A percentile compares a stretch with the other conserved stretches of the same genome.
Conservation (phyloP, 2,113 vertebrate species). For the Apeltes quadracus region DNA sequence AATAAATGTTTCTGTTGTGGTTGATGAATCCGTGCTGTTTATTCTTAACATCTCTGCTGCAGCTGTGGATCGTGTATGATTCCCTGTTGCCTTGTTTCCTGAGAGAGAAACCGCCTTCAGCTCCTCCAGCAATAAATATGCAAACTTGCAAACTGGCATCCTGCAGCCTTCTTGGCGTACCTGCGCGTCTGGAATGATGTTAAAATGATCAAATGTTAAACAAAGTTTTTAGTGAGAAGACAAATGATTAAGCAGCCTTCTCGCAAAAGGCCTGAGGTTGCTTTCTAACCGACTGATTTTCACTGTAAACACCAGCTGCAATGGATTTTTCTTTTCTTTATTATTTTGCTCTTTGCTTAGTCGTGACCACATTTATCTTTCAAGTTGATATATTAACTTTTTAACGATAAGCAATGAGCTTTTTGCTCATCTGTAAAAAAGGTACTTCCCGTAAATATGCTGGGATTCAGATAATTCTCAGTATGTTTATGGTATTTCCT, state of each 20-base stretch:
- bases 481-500: too few species aligned
- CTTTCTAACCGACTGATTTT: constrained; percentile 10
- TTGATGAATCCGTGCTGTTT: constrained; percentile 30
- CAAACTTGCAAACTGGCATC: constrained; percentile 38
- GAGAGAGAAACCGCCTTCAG: constrained; percentile 43
- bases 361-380: not conserved
- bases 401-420: not conserved
- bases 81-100: constrained; percentile 43
- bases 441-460: not conserved
- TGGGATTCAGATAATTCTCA: not conserved
- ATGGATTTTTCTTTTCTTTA: not conserved
- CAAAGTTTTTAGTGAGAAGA: constrained; percentile 5
- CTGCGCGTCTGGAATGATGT: constrained; percentile 19
- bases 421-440: not conserved
- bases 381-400: not conserved
- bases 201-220: constrained; percentile 6
- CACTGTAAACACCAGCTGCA: too few species aligned
- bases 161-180: constrained; percentile 29
- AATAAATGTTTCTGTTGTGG: constrained; percentile 28
- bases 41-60: constrained; percentile 30
- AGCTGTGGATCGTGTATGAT: constrained; percentile 24
- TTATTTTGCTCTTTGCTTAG: not conserved
- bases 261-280: not conserved
- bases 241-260: constrained; percentile 7
- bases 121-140: constrained; percentile 37